Percentiles rank a stretch among this genome's conserved stretches.
phyloP scores from a whole-genome alignment of 2,113 vertebrate species.

The Rhynchomys soricoides region DNA sequence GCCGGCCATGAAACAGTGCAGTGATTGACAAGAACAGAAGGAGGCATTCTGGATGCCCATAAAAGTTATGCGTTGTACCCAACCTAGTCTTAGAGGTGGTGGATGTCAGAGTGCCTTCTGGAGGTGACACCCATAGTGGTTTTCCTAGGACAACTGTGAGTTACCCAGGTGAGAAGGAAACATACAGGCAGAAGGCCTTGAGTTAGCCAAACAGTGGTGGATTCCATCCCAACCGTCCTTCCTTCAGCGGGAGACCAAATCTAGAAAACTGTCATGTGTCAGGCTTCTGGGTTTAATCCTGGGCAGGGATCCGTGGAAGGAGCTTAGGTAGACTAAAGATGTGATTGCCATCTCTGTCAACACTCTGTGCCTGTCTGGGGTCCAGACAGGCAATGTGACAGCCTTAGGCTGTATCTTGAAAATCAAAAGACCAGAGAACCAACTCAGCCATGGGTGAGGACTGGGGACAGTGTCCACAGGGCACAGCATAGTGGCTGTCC shows the following conservation, averaged over 20 bases:
- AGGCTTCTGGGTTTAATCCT: background rate
- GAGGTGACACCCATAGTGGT: background rate
- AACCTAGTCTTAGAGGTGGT: background rate
- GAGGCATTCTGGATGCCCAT: background rate
- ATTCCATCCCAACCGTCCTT: background rate
- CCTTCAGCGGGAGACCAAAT: background rate
- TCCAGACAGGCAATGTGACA: background rate
- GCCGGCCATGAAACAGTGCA: fast-evolving
- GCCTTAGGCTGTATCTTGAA: background rate
- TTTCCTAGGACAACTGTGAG: background rate
- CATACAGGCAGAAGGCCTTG: background rate
- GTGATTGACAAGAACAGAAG: background rate
- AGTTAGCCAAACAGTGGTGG: background rate
- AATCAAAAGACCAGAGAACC: background rate
- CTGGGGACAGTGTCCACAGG: background rate
- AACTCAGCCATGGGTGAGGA: background rate
- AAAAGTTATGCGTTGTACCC: background rate
- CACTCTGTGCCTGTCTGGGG: background rate
- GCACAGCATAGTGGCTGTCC: background rate
- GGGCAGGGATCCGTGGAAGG: background rate
- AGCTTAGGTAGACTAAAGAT: background rate
- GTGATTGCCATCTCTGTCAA: background rate
- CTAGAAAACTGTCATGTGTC: fast-evolving
- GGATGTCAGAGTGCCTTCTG: background rate
- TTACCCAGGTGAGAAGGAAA: background rate